Evolutionary conservation across 2,888 invertebrate species (phyloP), one percentile per base, ranked within the genome.

Genomic region (Nymphalis urticae): DNA sequence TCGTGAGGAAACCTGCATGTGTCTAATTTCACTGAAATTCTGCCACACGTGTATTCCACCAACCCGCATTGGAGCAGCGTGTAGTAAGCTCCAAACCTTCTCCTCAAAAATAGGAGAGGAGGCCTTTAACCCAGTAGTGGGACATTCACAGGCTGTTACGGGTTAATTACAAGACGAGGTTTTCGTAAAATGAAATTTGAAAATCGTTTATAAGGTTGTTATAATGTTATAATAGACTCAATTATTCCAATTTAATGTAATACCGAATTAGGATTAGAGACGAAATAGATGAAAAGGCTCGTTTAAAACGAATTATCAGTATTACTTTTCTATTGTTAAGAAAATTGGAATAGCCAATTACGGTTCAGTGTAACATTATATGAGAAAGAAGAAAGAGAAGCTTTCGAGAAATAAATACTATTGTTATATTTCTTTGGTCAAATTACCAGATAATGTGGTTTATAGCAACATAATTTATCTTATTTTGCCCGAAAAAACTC

Each of bases 291-390:
- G 27, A 66, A 53, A 60, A 66, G 17, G n/a, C 9, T 47, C 60
- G 47, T 51, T 66, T 53, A 66, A 42, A 9, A 27, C 24, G 5
- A 27, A 51, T 66, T 53, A 47, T 61, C 50, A 51, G 53, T 48
- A 67, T 61, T 48, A 58, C 42, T 53, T 60, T 61, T 17, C 51
- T 64, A 61, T 70, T 70, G 69, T 67, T 54, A 21, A 24, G 27
- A 68, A 48, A 51, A 27, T n/a, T 68, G 48, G 50, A 60, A 62
- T 64, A 47, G 58, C 64, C 70, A 70, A 70, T 70, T 70, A 70
- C 64, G 32, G 61, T 51, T 58, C 54, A 62, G 62, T 48, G 51
- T 62, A 59, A 65, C 50, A 62, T 61, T 54, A 32, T 56, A 61
- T 42, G 48, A 51, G 48, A 65, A 58, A 51, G 56, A 65, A 62